phyloP scores from a whole-genome alignment of 2,113 vertebrate genomes.

The Dolichallabes microphthalmus region DNA sequence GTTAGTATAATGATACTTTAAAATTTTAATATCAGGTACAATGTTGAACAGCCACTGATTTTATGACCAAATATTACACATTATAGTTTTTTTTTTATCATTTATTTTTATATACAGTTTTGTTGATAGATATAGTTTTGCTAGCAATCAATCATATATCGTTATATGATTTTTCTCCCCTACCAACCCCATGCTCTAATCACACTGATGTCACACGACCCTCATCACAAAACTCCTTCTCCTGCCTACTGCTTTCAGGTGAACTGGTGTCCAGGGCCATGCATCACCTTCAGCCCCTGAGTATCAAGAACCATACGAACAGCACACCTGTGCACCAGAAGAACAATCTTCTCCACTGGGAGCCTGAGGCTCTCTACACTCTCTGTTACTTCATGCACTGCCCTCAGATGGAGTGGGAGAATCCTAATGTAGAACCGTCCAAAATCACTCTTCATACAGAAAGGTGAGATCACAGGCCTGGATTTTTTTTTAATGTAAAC shows the following conservation, averaged over 20 bases:
- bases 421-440: conserved; percentile 93
- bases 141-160: too few species aligned
- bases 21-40: not conserved
- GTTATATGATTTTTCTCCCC: too few species aligned
- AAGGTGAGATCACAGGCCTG: conserved; percentile 75
- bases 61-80: not conserved
- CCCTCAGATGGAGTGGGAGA: conserved; percentile 98
- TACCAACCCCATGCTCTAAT: not conserved
- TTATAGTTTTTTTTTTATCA: not conserved
- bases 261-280: conserved; percentile 94
- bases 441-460: conserved; percentile 92
- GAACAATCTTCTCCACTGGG: conserved; percentile 84
- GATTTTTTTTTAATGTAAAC: not conserved
- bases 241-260: conserved; percentile 55
- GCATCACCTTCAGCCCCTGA: conserved; percentile 93
- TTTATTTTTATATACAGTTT: not conserved
- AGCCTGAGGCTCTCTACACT: conserved; percentile 92
- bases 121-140: not conserved
- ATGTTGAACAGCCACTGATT: not conserved
- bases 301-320: conserved; percentile 84
- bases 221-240: not conserved
- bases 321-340: conserved; percentile 90
- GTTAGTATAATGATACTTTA: not conserved
- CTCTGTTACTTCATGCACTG: conserved; percentile 99
- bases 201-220: not conserved